Evolutionary conservation across 35 echinoderm and acorn worm genomes (phyloP), one percentile per base, ranked within the genome.

Genomic region (Strongylocentrotus purpuratus): DNA sequence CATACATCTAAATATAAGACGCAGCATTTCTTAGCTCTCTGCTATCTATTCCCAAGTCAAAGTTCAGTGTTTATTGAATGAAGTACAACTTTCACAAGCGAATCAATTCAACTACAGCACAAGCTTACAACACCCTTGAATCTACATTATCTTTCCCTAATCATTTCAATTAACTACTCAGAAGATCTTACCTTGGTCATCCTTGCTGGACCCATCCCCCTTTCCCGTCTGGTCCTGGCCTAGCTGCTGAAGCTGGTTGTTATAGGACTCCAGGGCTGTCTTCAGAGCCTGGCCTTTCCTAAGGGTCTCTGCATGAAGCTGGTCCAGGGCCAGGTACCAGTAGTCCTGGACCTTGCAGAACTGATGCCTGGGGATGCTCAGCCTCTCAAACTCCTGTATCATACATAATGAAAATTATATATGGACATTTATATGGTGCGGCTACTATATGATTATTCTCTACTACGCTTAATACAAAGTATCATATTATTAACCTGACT

Each of bases 281-380:
- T 95, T 86, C 31, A 94, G 52, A 22, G 94, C 88, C 46, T 96
- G 86, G 18, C 87, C n/a, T 32, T 94, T 90, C 33, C 86, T 50
- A 55, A 96, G 86, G 20, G 86, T 86, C 41, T 94, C 92, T 31
- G 50, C 86, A 9, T 96, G 94, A 59, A 61, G 52, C 86, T 97
- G 96, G 61, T 99, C 96, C 20, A 96, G 41, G 33, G 78, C 93
- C 50, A 98, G 65, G 85, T 99, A 97, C 35, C 97, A 99, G 94
- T 95, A 96, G 35, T 97, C 95, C 33, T 96, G 94, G 48, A 98
- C 97, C 86, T 99, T 99, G 47, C 95, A 96, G 2, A 99, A 93
- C 33, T 97, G 94, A 60, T 96, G 97, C 4, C 93, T 94, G 28
- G 95, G 93, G 86, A 89, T 89, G 87, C 87, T 91, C 25, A 97